These are phyloP conservation scores for Orthonyx spaldingii DNA, from an alignment of 2,113 vertebrate genomes.

Conservation along the genomic window DNA sequence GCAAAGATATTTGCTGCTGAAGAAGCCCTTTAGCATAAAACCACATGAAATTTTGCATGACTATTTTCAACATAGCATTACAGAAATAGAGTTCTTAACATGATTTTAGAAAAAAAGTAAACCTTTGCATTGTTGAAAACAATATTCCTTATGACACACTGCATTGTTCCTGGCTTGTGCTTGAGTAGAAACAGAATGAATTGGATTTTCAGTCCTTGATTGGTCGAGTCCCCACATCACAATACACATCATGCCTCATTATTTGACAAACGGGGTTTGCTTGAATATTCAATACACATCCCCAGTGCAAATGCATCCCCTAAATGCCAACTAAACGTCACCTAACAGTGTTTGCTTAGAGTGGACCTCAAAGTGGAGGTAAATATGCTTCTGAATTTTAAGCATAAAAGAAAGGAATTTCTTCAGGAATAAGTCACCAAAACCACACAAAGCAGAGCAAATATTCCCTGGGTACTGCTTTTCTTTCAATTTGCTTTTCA, in stretches of 20 bases:
- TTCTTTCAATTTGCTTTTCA: neutral
- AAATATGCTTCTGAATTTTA: neutral
- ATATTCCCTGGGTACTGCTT: neutral
- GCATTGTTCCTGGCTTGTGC: neutral
- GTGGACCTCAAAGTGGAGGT: neutral
- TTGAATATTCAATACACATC: neutral
- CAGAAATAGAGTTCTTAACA: neutral
- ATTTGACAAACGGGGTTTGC: neutral
- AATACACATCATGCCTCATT: neutral
- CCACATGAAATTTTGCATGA: neutral
- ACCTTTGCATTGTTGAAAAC: neutral
- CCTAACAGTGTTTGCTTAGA: neutral
- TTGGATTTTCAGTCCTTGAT: neutral
- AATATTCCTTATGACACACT: neutral
- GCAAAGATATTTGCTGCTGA: neutral
- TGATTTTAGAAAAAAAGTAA: neutral
- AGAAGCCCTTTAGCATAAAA: neutral
- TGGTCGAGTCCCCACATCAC: neutral
- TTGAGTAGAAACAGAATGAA: neutral
- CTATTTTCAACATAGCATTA: neutral
- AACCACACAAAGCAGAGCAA: neutral
- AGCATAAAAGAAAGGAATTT: neutral
- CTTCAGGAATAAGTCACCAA: neutral
- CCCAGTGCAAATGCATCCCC: neutral
- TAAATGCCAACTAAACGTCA: conserved; percentile 25